Conservation (phyloP, 2,113 vertebrate species). For the Murina feae region DNA sequence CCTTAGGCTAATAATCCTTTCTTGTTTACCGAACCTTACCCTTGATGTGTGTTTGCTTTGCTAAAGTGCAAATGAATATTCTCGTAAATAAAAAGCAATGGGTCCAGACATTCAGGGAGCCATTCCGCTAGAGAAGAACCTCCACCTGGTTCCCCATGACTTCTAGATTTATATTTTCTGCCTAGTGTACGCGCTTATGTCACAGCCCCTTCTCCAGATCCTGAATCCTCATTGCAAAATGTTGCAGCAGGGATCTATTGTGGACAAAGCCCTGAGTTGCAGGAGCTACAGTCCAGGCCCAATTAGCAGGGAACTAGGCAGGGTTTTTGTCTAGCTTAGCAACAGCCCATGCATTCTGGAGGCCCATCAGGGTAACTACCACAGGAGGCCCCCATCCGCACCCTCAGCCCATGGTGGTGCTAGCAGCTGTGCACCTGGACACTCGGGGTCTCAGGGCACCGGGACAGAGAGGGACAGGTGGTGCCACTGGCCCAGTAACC, state of each 20-base stretch:
- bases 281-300: conserved; percentile 43
- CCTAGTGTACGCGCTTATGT: no score
- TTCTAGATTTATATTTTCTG: no score
- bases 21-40: no score
- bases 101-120: no score
- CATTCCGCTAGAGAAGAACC: no score
- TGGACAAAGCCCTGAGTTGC: background rate
- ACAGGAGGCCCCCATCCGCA: background rate
- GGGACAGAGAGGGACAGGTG: background rate
- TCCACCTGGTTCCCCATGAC: no score
- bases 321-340: conserved; percentile 80
- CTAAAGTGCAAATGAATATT: no score
- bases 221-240: no score
- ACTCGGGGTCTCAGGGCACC: background rate
- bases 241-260: background rate
- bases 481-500: background rate
- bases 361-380: background rate
- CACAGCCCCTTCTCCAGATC: no score
- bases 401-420: background rate
- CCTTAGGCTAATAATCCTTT: no score
- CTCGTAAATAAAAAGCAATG: no score
- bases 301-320: conserved; percentile 46
- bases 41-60: no score
- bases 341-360: conserved; percentile 60
- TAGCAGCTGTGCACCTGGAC: background rate